phyloP scores from a whole-genome alignment of 1,140 invertebrate species.

The Lucilia sericata region DNA sequence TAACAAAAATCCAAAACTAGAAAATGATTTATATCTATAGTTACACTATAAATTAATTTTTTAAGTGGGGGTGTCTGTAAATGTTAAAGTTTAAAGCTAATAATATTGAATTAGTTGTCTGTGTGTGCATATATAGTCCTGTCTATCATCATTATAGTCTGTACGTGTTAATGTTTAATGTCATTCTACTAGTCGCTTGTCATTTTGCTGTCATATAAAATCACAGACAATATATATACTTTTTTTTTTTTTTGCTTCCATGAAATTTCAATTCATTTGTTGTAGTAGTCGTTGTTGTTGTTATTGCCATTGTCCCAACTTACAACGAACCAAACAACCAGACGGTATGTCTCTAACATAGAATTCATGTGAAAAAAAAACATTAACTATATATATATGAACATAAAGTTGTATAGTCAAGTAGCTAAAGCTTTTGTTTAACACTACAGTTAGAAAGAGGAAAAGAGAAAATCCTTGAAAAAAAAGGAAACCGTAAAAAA shows the following conservation, averaged over 20 bases:
- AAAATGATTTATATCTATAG: neutral
- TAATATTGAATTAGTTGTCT: neutral
- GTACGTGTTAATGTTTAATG: conserved; percentile 37
- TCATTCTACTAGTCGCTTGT: conserved; percentile 38
- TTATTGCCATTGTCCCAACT: conserved; percentile 25
- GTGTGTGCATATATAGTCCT: neutral
- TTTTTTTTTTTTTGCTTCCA: neutral
- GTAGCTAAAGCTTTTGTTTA: conserved; percentile 39
- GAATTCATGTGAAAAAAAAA: neutral
- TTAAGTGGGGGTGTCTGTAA: neutral
- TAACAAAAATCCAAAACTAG: neutral
- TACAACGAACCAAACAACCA: neutral
- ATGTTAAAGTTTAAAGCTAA: neutral
- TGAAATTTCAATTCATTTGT: conserved; percentile 22
- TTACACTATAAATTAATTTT: neutral
- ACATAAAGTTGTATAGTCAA: conserved; percentile 24
- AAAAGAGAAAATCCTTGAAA: conserved; percentile 35
- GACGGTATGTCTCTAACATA: neutral
- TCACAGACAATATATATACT: conserved; percentile 30
- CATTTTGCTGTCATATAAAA: conserved; percentile 44
- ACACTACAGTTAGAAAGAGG: neutral
- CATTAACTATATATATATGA: conserved; percentile 8
- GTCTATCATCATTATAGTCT: conserved; percentile 35
- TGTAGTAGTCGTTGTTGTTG: conserved; percentile 9
- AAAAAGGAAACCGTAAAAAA: conserved; percentile 37